Base-by-base conservation (phyloP, 2,797 vertebrate species). In the Danio jaintianensis region DNA sequence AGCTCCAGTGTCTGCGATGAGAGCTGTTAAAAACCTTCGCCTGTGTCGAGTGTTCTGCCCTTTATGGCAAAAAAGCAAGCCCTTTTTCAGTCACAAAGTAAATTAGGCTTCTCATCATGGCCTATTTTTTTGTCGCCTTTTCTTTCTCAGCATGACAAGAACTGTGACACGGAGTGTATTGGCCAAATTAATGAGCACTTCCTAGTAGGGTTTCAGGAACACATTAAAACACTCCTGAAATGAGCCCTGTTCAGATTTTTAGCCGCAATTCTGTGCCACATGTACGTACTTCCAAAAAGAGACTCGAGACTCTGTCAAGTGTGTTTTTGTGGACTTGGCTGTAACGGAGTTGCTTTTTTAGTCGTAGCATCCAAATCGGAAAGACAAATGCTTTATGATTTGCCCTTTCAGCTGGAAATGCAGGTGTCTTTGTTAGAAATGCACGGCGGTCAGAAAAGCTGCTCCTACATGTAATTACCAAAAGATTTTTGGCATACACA, bases 361-460 rank as follows among this genome's bases (percentile, higher is more conserved):
- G 85, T 70, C 58, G 86, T 83, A 87, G 69, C 85, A 64, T 73
- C 75, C 71, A 75, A 90, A 88, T 84, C 83, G 83, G 88, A 87
- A 86, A 85, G 87, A 89, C 85, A 86, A 84, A 87, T 63, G 75
- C 88, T 87, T 87, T 86, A 83, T 88, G 91, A 68, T 75, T 77
- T 73, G 80, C 80, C 78, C 86, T 77, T 92, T 82, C 85, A 29
- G 88, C 77, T 84, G 87, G 87, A 90, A 87, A 88, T 88, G 85
- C 89, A 90, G 90, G 88, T 89, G 90, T 88, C 88, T 90, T 88
- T 88, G 87, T 90, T 88, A 83, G 68, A 73, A 78, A 80, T 84
- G 84, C 83, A 66, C 76, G 1, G 16, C 18, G 85, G 86, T 91
- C 87, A 85, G 75, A 52, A 59, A 81, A 85, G 86, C 74, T 81